A percentile compares a stretch with the other conserved stretches of the same genome.
phyloP scores from a whole-genome alignment of 2,113 vertebrate genomes.

The Vombatus ursinus region DNA sequence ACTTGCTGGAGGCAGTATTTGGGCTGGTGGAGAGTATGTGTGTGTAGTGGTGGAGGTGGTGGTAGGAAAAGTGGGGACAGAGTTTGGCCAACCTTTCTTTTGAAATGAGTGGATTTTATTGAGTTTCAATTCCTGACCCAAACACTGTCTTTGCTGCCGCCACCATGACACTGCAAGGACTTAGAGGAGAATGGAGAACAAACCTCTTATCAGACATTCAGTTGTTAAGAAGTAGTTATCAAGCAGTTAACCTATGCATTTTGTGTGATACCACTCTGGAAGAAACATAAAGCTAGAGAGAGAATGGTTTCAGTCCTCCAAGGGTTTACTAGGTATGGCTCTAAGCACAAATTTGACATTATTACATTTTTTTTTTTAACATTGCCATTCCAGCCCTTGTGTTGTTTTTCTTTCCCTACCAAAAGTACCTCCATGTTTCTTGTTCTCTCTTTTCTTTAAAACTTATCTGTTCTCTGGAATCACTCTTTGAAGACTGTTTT shows the following conservation, averaged over 20 bases:
- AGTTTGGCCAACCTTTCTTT: neutral
- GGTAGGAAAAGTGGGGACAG: neutral
- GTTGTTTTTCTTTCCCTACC: neutral
- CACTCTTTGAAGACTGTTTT: neutral
- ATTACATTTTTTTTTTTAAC: neutral
- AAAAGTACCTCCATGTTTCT: neutral
- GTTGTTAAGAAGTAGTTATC: neutral
- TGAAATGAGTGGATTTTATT: neutral
- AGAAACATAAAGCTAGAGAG: neutral
- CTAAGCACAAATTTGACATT: neutral
- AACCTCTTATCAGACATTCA: neutral
- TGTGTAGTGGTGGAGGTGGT: neutral
- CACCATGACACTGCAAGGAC: neutral
- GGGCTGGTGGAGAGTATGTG: neutral
- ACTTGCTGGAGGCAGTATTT: neutral
- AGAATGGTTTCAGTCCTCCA: neutral
- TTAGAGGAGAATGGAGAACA: neutral
- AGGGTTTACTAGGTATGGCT: neutral
- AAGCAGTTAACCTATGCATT: neutral
- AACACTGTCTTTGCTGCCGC: neutral
- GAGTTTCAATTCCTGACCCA: neutral
- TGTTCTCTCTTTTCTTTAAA: neutral
- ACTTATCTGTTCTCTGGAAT: neutral
- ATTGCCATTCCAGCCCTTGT: neutral
- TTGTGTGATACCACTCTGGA: neutral